Base-by-base conservation (phyloP, 2,113 vertebrate species). In the Amphilophus citrinellus region DNA sequence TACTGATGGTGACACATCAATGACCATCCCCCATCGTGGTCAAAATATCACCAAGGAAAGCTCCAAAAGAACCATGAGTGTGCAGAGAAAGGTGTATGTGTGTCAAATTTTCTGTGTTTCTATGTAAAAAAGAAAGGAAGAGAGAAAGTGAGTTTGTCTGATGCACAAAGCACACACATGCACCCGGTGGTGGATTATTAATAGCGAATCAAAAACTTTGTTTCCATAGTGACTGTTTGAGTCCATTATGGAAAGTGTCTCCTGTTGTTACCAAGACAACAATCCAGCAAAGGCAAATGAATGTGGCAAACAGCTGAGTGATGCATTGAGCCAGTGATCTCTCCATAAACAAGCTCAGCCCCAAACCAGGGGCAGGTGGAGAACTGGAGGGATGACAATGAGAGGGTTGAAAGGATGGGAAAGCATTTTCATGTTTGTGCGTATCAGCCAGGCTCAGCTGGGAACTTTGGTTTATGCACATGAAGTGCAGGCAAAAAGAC, bases 171-270 rank as follows among this genome's bases (percentile, higher is more conserved):
- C 82, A 92, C 90, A 93, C 89, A 91, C 89, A 89, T 94, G 92
- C 84, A 87, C 87, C 85, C 80, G 1, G 84, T 80, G 89, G 50
- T 82, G 91, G 93, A 95, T 96, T 96, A 96, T 96, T 95, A 96
- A 96, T 96, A 96, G 95, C 92, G 93, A 95, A 96, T 94, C 89
- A 95, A 96, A 96, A 96, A 96, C 94, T 96, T 96, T 94, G 96
- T 96, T 96, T 96, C 96, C 96, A 96, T 96, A 96, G 96, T 93
- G 94, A 97, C 96, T 94, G 92, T 94, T 95, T 94, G 92, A 95
- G 94, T 96, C 94, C 95, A 96, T 96, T 93, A 96, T 94, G 95
- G 94, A 96, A 95, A 96, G 94, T 95, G 93, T 96, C 93, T 95
- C 89, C 93, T 94, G 94, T 92, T 94, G 96, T 96, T 96, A 94